A percentile compares a stretch with the other conserved stretches of the same genome.
Conservation (phyloP, 2,888 invertebrate species). For the Eristalis pertinax region DNA sequence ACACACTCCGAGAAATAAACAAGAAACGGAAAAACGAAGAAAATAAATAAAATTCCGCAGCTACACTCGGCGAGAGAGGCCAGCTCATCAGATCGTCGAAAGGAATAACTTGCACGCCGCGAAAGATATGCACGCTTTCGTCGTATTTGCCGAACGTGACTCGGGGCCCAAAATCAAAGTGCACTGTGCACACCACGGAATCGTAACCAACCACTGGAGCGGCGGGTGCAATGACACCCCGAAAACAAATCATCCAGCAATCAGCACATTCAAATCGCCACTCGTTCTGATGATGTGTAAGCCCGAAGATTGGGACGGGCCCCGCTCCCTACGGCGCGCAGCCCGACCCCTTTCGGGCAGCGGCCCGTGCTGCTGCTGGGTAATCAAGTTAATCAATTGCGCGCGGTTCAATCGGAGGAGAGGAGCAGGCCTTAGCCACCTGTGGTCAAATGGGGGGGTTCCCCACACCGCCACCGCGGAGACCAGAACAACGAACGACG, state of each 20-base stretch:
- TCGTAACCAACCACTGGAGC: constrained; percentile 26
- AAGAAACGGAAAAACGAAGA: background rate
- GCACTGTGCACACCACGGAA: constrained; percentile 40
- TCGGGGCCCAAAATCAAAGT: constrained; percentile 35
- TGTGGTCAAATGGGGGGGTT: constrained; percentile 21
- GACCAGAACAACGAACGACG: background rate
- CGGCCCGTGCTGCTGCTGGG: background rate
- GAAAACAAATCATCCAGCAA: constrained; percentile 47
- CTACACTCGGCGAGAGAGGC: background rate
- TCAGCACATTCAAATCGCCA: constrained; percentile 32
- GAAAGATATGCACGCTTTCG: constrained; percentile 56
- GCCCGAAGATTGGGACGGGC: background rate
- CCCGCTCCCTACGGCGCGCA: background rate
- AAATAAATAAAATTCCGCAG: constrained; percentile 1
- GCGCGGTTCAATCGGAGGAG: constrained; percentile 14
- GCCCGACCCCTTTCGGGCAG: background rate
- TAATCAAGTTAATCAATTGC: constrained; percentile 45
- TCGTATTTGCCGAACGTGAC: constrained; percentile 68
- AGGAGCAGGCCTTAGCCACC: constrained; percentile 19
- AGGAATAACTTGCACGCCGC: constrained; percentile 38
- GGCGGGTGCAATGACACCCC: constrained; percentile 68
- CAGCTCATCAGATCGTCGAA: constrained; percentile 19
- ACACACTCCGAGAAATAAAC: background rate
- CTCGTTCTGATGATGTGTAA: constrained; percentile 31
- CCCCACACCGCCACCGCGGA: background rate